Percentiles rank a stretch among this genome's conserved stretches.
These are phyloP conservation scores for Aeoliscus strigatus DNA, from an alignment of 2,797 vertebrate genomes.

Conservation along the genomic window DNA sequence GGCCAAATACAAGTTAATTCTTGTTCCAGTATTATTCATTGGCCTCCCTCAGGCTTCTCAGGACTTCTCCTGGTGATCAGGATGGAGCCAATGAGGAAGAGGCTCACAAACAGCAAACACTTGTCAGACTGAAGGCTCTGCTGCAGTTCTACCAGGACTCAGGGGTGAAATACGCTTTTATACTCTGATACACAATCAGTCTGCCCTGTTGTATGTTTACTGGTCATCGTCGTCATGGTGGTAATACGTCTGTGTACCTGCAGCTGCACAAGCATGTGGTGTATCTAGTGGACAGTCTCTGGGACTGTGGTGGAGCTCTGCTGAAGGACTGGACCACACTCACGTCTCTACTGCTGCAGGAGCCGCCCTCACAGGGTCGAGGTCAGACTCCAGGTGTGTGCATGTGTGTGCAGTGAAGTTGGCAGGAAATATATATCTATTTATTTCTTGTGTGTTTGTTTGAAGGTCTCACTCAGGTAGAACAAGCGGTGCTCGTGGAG, in stretches of 20 bases:
- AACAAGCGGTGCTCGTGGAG: slow-evolving; percentile 79
- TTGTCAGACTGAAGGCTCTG: slow-evolving; percentile 73
- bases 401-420: not conserved
- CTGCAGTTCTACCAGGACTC: slow-evolving; percentile 79
- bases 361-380: slow-evolving; percentile 41
- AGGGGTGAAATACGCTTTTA: slow-evolving; percentile 70
- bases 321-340: slow-evolving; percentile 88
- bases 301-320: slow-evolving; percentile 83
- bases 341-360: slow-evolving; percentile 79
- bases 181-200: not conserved
- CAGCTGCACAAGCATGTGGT: slow-evolving; percentile 86
- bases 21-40: not conserved
- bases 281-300: slow-evolving; percentile 90
- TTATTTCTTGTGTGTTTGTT: not conserved
- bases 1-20: not conserved
- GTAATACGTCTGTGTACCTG: not conserved
- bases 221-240: not conserved
- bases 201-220: not conserved
- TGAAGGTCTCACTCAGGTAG: slow-evolving; percentile 27
- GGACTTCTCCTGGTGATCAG: slow-evolving; percentile 43
- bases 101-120: slow-evolving; percentile 39
- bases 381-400: slow-evolving; percentile 60
- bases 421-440: too few relatives aligned
- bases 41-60: slow-evolving; percentile 71
- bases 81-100: slow-evolving; percentile 52